Evolutionary conservation across 2,888 invertebrate genomes (phyloP), one percentile per base, ranked within the genome.

Genomic region (Xylocampa areola): DNA sequence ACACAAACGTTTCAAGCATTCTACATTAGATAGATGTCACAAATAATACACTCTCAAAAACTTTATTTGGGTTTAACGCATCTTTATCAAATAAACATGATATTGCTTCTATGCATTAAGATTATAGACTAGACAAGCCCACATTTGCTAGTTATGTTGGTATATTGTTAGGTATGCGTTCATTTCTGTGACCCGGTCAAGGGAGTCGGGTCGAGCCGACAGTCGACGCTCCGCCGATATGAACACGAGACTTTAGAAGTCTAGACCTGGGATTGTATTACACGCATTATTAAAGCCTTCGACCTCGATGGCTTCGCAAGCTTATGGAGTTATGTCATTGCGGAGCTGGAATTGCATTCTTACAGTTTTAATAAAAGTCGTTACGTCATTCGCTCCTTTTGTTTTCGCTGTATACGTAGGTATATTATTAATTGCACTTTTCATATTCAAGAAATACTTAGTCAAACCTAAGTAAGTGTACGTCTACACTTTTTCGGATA

Each of bases 111-210:
- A 10, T 10, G 27, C 27, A 10, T 7, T 27, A 8, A 10, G 10
- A 27, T 1, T 10, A 16, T 10, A 6, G 41, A 16, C 25, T 29
- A 11, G 17, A 17, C n/a, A 45, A 35, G 14, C 19, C 5, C n/a
- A 23, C 17, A 45, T 57, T 64, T 57, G 21, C 25, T 44, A 44
- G 35, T 36, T 57, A 58, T 57, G 21, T 19, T 44, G 44, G 35
- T 36, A 21, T 50, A 23, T 44, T 11, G 4, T 11, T 6, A 27
- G 45, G 27, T 36, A 45, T 23, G 40, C 32, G 27, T 36, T 36
- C 30, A 14, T 6, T 36, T 19, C 23, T 67, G 40, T 49, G 60
- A 64, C 44, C 52, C 21, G 71, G 71, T 73, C 69, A 73, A 73
- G 73, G 71, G 27, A 49, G 33, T 37, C 47, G 0, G 2, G 25